Percentiles rank a stretch among this genome's conserved stretches.
These are phyloP conservation scores for Brenthis hecate DNA, from an alignment of 2,888 invertebrate species.

Conservation along the genomic window DNA sequence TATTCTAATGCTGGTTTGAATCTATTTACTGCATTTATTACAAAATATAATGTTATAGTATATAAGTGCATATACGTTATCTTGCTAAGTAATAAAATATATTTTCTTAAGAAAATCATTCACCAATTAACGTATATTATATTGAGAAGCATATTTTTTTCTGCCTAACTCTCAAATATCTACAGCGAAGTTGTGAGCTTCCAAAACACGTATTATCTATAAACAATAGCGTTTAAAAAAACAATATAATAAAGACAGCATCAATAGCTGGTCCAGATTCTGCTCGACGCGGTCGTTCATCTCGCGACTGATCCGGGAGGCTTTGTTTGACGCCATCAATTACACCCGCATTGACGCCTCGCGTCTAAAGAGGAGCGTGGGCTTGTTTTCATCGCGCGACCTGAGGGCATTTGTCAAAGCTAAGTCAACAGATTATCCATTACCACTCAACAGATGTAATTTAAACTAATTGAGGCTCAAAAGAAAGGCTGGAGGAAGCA, in stretches of 20 bases:
- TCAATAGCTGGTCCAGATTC: not conserved
- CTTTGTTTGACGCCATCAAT: slow-evolving; percentile 11
- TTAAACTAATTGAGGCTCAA: slow-evolving; percentile 21
- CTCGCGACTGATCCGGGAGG: slow-evolving; percentile 20
- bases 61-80: too few species aligned
- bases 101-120: too few species aligned
- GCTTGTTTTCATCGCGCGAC: slow-evolving; percentile 22
- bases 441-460: slow-evolving; percentile 32
- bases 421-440: slow-evolving; percentile 33
- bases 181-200: too few species aligned
- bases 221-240: not conserved
- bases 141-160: too few species aligned
- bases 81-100: too few species aligned
- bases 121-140: too few species aligned
- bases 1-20: too few species aligned
- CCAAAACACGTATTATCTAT: too few species aligned
- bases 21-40: too few species aligned
- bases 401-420: slow-evolving; percentile 19
- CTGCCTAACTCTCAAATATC: too few species aligned
- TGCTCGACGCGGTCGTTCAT: slow-evolving; percentile 10
- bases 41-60: too few species aligned
- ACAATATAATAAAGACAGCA: slow-evolving; percentile 1
- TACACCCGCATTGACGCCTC: not conserved
- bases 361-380: slow-evolving; percentile 16
- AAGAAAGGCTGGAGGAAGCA: slow-evolving; percentile 1